Evolutionary conservation across 2,888 invertebrate species (phyloP).

Genomic region (Glyphotaelius pellucidus): DNA sequence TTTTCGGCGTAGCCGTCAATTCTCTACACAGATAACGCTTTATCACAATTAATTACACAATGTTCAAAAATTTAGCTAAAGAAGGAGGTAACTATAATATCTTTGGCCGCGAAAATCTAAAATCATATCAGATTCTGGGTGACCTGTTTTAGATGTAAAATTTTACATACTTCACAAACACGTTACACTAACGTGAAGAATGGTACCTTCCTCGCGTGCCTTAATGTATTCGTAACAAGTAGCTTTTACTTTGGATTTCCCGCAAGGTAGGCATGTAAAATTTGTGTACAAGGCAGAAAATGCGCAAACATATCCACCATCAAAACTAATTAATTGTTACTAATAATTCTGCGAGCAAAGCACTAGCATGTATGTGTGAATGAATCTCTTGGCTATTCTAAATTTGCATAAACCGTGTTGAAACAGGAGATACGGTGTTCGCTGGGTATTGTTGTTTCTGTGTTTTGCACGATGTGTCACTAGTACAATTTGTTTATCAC

Average conservation of each 20-base stretch:
- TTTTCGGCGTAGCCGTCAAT: too few species aligned
- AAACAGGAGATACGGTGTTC: background rate
- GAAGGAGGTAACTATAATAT: too few species aligned
- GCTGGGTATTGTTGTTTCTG: background rate
- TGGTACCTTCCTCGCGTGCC: background rate
- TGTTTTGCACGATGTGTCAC: background rate
- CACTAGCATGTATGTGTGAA: background rate
- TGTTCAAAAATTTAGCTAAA: too few species aligned
- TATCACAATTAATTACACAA: too few species aligned
- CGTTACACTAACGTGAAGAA: background rate
- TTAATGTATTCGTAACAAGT: background rate
- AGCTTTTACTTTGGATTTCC: background rate
- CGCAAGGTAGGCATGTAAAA: background rate
- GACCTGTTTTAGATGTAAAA: background rate
- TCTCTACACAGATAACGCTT: too few species aligned
- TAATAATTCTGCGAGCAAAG: background rate
- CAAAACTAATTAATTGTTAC: background rate
- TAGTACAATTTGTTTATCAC: background rate
- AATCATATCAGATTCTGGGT: background rate
- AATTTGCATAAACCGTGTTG: constrained; percentile 18
- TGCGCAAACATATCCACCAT: background rate
- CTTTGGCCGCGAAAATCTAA: too few species aligned
- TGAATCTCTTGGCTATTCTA: background rate
- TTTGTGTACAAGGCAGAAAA: background rate
- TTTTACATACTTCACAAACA: background rate